phyloP scores from a whole-genome alignment of 1,140 invertebrate species.

The Cherax quadricarinatus region DNA sequence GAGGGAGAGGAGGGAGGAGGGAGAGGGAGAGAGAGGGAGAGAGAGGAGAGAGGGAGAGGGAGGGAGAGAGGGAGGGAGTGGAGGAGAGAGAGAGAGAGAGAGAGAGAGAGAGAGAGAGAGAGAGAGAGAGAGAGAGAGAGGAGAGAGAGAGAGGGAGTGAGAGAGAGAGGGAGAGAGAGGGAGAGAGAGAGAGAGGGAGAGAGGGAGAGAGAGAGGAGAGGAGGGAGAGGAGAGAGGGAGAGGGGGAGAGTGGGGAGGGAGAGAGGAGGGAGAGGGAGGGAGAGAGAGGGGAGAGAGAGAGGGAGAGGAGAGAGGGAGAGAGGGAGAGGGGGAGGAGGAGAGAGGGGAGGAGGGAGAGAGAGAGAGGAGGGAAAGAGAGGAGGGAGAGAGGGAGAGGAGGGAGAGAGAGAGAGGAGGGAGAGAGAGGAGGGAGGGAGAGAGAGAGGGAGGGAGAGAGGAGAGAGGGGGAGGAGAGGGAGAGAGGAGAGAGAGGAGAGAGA shows the following conservation, averaged over 20 bases:
- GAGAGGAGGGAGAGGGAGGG: neutral
- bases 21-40: too few species aligned
- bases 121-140: constrained; percentile 18
- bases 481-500: neutral
- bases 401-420: neutral
- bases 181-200: neutral
- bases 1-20: neutral
- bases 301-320: neutral
- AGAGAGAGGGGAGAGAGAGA: neutral
- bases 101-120: constrained; percentile 24
- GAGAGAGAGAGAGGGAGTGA: neutral
- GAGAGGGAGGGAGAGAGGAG: too few species aligned
- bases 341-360: neutral
- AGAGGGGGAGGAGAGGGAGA: neutral
- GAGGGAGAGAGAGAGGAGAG: neutral
- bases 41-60: neutral
- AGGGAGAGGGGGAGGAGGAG: neutral
- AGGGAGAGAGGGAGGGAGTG: constrained; percentile 14
- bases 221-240: neutral
- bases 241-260: neutral
- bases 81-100: constrained; percentile 24
- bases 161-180: neutral
- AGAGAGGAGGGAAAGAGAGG: neutral
- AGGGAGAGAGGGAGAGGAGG: neutral
- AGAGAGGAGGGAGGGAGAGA: neutral